Evolutionary conservation across 2,113 vertebrate species (phyloP), one percentile per base, ranked within the genome.

Genomic region (Pyxicephalus adspersus): DNA sequence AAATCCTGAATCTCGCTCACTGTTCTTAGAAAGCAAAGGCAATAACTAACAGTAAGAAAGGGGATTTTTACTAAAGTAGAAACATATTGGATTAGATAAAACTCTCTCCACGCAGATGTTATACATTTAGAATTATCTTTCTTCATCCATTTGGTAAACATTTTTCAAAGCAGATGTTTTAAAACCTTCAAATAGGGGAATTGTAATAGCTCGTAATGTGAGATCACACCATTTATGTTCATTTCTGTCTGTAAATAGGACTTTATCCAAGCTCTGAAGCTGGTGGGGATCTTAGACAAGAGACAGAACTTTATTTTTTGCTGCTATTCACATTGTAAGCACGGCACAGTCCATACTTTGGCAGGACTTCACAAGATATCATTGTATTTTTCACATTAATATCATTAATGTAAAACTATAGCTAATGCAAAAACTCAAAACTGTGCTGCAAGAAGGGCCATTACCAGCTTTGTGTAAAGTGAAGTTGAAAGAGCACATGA

Each of bases 91-190:
- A 23, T 23, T 31, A 64, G 63, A 18, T 15, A 4, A 45, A 45
- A 11, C 38, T 45, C 38, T 45, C 38, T 38, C 34, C 25, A 51
- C 25, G 18, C 65, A 68, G 11, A 50, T 68, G 65, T 50, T 51
- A 51, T 23, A 51, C 25, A 68, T 68, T 68, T 68, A 23, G 15
- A 68, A n/a, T 9, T 1, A 16, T 22, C 19, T 34, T 38, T 17
- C n/a, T 7, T 38, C 23, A 4, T 45, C 23, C 38, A 22, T n/a
- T 38, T 51, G 22, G 3, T 68, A 25, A 68, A 68, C 38, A 45
- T 68, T 45, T 50, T 51, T 23, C n/a, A 23, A 67, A 45, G 34
- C 65, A 68, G 65, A 68, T 68, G 65, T 68, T 68, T 13, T 68
- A 68, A 68, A 50, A 50, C 50, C 34, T 68, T 51, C 45, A 68